Percentiles rank a stretch among this genome's conserved stretches.
Conservation (phyloP, 2,113 vertebrate genomes). For the Gnathonemus echidnorhynchus region DNA sequence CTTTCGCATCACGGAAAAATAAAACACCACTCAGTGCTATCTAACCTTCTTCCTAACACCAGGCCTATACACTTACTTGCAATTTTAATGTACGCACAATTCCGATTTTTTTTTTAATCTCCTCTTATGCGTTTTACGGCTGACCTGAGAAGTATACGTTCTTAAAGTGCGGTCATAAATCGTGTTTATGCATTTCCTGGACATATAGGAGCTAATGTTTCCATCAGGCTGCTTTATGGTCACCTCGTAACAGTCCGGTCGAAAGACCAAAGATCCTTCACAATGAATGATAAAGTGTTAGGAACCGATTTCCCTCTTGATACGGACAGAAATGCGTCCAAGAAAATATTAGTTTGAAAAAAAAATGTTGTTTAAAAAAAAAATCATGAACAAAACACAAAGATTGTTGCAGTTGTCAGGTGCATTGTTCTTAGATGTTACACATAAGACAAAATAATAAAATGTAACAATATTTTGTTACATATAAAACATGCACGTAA, state of each 20-base stretch:
- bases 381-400: background rate
- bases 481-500: background rate
- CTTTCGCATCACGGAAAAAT: background rate
- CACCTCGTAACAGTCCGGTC: conserved; percentile 54
- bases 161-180: conserved; percentile 67
- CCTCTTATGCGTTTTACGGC: conserved; percentile 54
- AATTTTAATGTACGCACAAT: background rate
- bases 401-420: background rate
- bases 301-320: conserved; percentile 23
- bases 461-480: background rate
- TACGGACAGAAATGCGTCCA: background rate
- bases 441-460: background rate
- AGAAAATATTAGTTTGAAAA: background rate
- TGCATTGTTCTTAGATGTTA: background rate
- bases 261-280: conserved; percentile 41
- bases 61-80: background rate
- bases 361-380: background rate
- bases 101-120: conserved; percentile 46
- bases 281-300: conserved; percentile 51
- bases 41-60: background rate
- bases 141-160: conserved; percentile 55
- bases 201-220: conserved; percentile 64
- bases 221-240: conserved; percentile 52
- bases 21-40: background rate
- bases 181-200: conserved; percentile 62